Base-by-base conservation (phyloP, 2,113 vertebrate species). In the Megaceryle maxima region DNA sequence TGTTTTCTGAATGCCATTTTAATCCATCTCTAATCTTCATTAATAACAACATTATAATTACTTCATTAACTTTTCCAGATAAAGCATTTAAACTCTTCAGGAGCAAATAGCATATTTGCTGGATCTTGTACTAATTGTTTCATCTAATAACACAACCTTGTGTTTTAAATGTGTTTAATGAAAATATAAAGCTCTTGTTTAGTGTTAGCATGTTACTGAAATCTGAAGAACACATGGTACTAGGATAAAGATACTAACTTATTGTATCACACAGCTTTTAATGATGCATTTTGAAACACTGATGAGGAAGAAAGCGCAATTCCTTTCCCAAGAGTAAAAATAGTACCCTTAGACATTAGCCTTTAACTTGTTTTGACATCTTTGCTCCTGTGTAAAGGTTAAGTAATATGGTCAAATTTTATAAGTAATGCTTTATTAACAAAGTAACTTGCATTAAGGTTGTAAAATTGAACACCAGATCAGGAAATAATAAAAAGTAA, bases 401-500 rank as follows among this genome's bases (percentile, higher is more conserved):
- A 94, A 96, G 88, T 95, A 92, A 90, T 57, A 84, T 79, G 86
- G 93, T 94, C 88, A 92, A 73, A 93, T 96, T 94, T 94, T 95
- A 87, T 96, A 96, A 90, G 86, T 68, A 93, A 92, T 95, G 92
- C 80, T 92, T 93, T 95, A 97, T 94, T 94, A 96, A 92, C 18
- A 0, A 83, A 96, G 87, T 91, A 88, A 64, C 78, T 95, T 92
- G 26, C 69, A 93, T 95, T 94, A 88, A 81, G 73, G 94, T 80
- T 92, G 88, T 96, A 96, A 96, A 97, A 95, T 90, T 84, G 95
- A 93, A 78, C 93, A 90, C 90, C 90, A 89, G 91, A 87, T 93
- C 92, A 96, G 96, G 96, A 95, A 95, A 93, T 62, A 96, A 93
- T 95, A 95, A 95, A 96, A 94, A 82, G 68, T 73, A 84, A 94